Conservation (phyloP, 2,888 invertebrate genomes). For the Congeria kusceri region DNA sequence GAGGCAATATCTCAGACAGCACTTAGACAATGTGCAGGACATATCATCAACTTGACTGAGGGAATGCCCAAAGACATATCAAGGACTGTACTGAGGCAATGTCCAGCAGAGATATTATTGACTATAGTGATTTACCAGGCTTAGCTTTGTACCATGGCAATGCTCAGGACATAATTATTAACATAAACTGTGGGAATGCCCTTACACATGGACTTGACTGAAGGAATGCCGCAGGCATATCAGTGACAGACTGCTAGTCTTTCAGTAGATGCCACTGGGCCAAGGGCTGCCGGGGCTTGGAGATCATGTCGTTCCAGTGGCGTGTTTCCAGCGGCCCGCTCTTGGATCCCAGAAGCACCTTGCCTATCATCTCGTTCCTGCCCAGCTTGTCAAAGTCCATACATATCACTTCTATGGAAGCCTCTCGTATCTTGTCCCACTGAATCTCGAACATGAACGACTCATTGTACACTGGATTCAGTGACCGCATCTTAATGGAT, state of each 20-base stretch:
- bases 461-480: constrained; percentile 98
- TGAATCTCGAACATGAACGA: constrained; percentile 98
- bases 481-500: constrained; percentile 89
- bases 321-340: constrained; percentile 98
- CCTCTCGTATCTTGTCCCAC: constrained; percentile 98
- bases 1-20: too few relatives aligned
- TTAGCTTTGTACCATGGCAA: too few relatives aligned
- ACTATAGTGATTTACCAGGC: too few relatives aligned
- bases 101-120: too few relatives aligned
- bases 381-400: constrained; percentile 99
- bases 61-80: too few relatives aligned
- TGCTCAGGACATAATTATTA: too few relatives aligned
- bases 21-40: too few relatives aligned
- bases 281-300: constrained; percentile 97
- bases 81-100: too few relatives aligned
- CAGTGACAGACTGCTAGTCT: constrained; percentile 66
- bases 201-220: too few relatives aligned
- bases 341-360: constrained; percentile 86
- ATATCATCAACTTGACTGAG: too few relatives aligned
- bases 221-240: too few relatives aligned
- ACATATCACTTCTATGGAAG: constrained; percentile 96
- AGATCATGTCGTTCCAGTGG: constrained; percentile 99
- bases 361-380: constrained; percentile 95
- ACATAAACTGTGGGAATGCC: too few relatives aligned
- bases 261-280: constrained; percentile 99